Base-by-base conservation (phyloP, 2,888 invertebrate genomes). In the Ophion ellenae region DNA sequence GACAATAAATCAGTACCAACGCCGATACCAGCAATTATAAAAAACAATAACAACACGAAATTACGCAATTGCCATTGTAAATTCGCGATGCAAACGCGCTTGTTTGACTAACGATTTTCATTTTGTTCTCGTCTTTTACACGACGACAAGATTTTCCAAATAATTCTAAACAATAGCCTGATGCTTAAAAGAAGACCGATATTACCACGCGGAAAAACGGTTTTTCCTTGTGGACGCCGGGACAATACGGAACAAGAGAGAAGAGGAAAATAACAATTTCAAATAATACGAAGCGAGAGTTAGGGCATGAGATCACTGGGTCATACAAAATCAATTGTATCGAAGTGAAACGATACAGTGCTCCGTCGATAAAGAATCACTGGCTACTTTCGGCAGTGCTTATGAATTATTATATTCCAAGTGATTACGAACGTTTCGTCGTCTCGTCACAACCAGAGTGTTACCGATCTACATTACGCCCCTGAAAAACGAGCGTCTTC, bases 221-320 rank as follows among this genome's bases (percentile, higher is more conserved):
- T 53, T 67, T 59, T 59, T 6, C 6, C n/a, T 66, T 6, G 32
- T 14, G 11, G 7, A 20, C 40, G 53, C 57, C 59, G 32, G 47
- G 66, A 71, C 40, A 57, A 64, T 69, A 66, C 24, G 57, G 47
- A 74, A 79, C 70, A 40, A 63, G 40, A 66, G 53, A 77, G n/a
- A 36, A 64, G 57, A 69, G 45, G 57, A 20, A 32, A 61, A 59
- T 10, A 40, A 61, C 28, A 57, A 24, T 57, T 14, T 81, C 11
- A 78, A 64, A 79, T 7, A 53, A 67, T 47, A 47, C 45, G 53
- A 85, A 82, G 83, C 82, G 40, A 71, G 79, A 71, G 75, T 85
- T 79, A 79, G 59, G 66, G 74, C 70, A 66, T 63, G 59, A 71
- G 59, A 76, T 59, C 78, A 75, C 32, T 57, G 71, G 57, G 70